These are phyloP conservation scores for Coracias cyanogaster DNA, from an alignment of 2,797 vertebrate species.

Conservation along the genomic window DNA sequence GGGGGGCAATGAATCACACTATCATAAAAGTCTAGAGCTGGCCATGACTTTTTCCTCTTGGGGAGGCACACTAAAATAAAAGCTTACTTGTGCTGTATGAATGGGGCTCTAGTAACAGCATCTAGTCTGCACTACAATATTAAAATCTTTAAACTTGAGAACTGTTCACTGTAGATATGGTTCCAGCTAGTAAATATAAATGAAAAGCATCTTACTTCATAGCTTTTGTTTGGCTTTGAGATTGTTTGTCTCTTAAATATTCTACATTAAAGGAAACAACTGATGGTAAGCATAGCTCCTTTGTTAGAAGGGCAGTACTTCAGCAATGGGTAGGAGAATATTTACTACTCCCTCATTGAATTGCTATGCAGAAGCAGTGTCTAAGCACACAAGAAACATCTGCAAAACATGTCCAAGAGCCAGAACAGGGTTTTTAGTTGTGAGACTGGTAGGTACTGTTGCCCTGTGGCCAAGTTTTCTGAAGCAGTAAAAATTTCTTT, in stretches of 20 bases:
- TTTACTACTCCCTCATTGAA: not conserved
- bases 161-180: not conserved
- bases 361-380: not conserved
- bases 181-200: not conserved
- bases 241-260: not conserved
- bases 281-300: not conserved
- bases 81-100: not conserved
- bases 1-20: not conserved
- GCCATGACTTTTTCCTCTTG: not conserved
- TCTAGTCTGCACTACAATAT: accelerated
- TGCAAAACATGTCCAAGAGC: not conserved
- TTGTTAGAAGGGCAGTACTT: not conserved
- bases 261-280: not conserved
- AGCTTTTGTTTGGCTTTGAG: not conserved
- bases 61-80: not conserved
- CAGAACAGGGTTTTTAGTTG: not conserved
- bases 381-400: not conserved
- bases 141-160: not conserved
- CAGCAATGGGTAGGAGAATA: not conserved
- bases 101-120: not conserved
- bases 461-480: not conserved
- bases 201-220: not conserved
- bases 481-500: not conserved
- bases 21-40: not conserved
- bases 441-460: not conserved